Evolutionary conservation across 1,140 invertebrate species (phyloP).

Genomic region (Cataglyphis hispanica): DNA sequence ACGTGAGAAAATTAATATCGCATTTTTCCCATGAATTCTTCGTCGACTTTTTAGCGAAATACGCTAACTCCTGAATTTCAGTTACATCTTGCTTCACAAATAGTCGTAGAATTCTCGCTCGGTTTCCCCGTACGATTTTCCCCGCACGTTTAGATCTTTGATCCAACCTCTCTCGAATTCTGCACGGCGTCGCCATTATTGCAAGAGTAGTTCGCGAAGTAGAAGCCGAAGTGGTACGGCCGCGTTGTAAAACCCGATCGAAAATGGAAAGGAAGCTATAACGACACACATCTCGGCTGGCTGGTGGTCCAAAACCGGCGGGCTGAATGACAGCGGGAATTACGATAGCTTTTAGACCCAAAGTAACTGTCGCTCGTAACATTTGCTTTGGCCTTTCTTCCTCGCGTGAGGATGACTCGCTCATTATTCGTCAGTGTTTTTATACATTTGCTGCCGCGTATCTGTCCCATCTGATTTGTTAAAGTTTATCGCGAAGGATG

Average conservation of each 20-base stretch:
- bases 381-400: not conserved
- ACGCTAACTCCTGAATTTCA: constrained; percentile 56
- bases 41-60: constrained; percentile 18
- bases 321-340: constrained; percentile 51
- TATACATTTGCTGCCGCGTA: not conserved
- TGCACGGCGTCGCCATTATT: constrained; percentile 39
- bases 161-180: constrained; percentile 53
- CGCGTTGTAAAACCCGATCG: constrained; percentile 19
- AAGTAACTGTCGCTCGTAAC: constrained; percentile 60
- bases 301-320: not conserved
- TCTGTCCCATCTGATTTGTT: constrained; percentile 24
- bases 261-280: constrained; percentile 47
- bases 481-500: constrained; percentile 17
- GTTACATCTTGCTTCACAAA: constrained; percentile 62
- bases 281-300: constrained; percentile 38
- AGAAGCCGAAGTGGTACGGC: constrained; percentile 31
- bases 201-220: constrained; percentile 32
- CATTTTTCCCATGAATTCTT: constrained; percentile 23
- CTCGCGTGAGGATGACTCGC: not conserved
- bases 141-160: constrained; percentile 55
- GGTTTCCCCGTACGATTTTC: constrained; percentile 41
- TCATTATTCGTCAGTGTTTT: constrained; percentile 61
- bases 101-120: constrained; percentile 43
- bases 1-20: constrained; percentile 43
- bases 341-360: constrained; percentile 56